phyloP scores from a whole-genome alignment of 2,888 invertebrate genomes.

The Limenitis camilla region DNA sequence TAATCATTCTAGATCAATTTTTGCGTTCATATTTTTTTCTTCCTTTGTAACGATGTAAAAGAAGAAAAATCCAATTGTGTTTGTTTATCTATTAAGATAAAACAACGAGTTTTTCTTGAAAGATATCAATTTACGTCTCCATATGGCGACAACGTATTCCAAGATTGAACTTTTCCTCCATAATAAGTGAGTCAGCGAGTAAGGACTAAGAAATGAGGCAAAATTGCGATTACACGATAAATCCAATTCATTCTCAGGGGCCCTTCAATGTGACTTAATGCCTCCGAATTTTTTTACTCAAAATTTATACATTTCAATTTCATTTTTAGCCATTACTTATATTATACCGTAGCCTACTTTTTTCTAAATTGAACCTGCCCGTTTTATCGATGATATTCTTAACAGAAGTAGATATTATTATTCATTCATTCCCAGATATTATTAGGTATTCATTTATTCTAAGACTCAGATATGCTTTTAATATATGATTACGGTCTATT shows the following conservation, averaged over 20 bases:
- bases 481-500: too few species aligned
- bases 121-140: too few species aligned
- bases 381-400: too few species aligned
- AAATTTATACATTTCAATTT: slow-evolving; percentile 36
- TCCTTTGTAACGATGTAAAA: too few species aligned
- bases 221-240: slow-evolving; percentile 57
- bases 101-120: too few species aligned
- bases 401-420: too few species aligned
- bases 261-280: slow-evolving; percentile 36
- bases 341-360: background rate
- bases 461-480: too few species aligned
- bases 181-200: slow-evolving; percentile 50
- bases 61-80: too few species aligned
- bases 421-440: background rate
- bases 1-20: too few species aligned
- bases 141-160: slow-evolving; percentile 39
- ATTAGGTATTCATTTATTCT: background rate
- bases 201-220: slow-evolving; percentile 31
- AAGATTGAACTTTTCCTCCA: slow-evolving; percentile 40
- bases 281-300: slow-evolving; percentile 35
- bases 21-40: too few species aligned
- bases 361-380: background rate
- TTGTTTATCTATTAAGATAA: too few species aligned
- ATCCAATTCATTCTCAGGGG: slow-evolving; percentile 49
- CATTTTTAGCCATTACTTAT: slow-evolving; percentile 24